Percentiles rank a stretch among this genome's conserved stretches.
Conservation (phyloP, 2,797 vertebrate species). For the Coracias cyanogaster region DNA sequence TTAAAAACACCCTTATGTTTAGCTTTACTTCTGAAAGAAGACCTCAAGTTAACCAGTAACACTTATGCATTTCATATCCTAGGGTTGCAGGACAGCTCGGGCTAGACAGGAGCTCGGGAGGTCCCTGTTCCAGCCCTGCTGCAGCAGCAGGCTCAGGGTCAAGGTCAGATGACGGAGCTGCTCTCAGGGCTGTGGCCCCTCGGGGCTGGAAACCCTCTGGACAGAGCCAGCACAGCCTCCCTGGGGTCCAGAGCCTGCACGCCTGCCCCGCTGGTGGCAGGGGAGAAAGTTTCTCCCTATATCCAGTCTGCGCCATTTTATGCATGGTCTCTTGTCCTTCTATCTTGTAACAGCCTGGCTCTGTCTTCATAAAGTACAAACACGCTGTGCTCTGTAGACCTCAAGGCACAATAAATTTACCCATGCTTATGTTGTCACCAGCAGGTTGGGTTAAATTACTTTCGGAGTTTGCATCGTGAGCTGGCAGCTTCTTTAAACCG, state of each 20-base stretch:
- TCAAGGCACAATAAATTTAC: slow-evolving; percentile 8
- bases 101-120: accelerated
- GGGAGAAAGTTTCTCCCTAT: background rate
- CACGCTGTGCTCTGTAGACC: accelerated
- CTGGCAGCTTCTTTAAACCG: background rate
- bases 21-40: background rate
- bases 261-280: background rate
- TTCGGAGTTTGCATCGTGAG: background rate
- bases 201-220: background rate
- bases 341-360: background rate
- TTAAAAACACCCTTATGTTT: accelerated
- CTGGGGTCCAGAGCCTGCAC: too few relatives aligned
- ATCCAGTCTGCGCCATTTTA: background rate
- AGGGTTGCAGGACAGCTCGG: accelerated
- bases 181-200: background rate
- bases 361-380: background rate
- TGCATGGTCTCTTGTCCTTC: background rate
- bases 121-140: accelerated
- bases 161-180: background rate
- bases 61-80: background rate
- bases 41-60: background rate
- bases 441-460: background rate
- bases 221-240: background rate
- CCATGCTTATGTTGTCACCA: background rate
- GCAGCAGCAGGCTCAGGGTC: background rate